These are phyloP conservation scores for Rotaria macrura DNA, from an alignment of 2,888 invertebrate species.

Conservation along the genomic window DNA sequence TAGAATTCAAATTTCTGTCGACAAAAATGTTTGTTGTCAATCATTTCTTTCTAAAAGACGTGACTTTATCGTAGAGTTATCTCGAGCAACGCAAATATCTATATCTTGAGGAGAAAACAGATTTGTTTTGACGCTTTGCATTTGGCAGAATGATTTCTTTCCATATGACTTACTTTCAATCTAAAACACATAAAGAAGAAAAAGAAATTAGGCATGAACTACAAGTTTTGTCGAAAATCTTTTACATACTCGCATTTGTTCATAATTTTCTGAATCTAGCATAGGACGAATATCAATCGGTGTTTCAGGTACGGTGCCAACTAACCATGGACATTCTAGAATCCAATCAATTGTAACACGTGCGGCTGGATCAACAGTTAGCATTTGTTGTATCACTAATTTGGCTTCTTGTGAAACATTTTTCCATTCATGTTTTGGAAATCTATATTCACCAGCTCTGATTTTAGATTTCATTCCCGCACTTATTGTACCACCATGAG, in stretches of 20 bases:
- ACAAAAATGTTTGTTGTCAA: too few relatives aligned
- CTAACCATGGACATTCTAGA: not conserved
- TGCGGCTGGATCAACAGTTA: constrained; percentile 24
- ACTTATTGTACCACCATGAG: constrained; percentile 89
- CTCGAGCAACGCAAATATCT: too few relatives aligned
- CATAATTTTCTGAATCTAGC: not conserved
- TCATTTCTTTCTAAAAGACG: too few relatives aligned
- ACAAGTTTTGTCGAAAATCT: too few relatives aligned
- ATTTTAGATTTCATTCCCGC: constrained; percentile 97
- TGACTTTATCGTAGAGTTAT: too few relatives aligned
- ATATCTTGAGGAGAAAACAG: too few relatives aligned
- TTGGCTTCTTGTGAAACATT: constrained; percentile 57
- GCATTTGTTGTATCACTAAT: constrained; percentile 25
- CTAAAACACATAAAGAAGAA: not conserved
- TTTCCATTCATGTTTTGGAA: constrained; percentile 64
- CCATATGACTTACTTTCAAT: not conserved
- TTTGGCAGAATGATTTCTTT: too few relatives aligned
- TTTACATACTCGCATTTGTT: not conserved
- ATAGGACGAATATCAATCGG: not conserved
- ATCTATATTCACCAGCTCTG: constrained; percentile 87
- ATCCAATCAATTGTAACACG: constrained; percentile 22
- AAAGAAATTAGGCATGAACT: not conserved
- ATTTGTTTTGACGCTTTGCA: too few relatives aligned
- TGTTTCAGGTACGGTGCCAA: not conserved
- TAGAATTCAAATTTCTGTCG: too few relatives aligned